Base-by-base conservation (phyloP, 2,888 invertebrate genomes). In the Amiota minor region DNA sequence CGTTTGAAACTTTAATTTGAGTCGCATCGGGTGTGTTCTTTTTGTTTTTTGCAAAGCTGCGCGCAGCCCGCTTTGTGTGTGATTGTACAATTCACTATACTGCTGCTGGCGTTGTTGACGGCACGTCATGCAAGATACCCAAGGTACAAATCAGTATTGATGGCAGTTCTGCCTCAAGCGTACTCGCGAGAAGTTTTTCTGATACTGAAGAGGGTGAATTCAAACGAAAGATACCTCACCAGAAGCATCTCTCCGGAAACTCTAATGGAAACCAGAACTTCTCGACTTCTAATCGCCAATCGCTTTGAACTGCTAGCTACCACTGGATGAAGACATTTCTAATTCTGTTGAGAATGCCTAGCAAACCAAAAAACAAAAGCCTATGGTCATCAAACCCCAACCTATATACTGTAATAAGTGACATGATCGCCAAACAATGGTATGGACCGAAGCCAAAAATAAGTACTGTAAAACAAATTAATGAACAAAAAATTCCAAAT, bases 201-300 rank as follows among this genome's bases (percentile, higher is more conserved):
- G 20, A 61, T 23, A 23, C 23, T 23, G 23, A 23, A 23, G 23
- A 3, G 3, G 23, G 23, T 23, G 47, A 50, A 14, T 10, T 69
- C 53, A 16, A 53, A 18, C 12, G 49, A 10, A 9, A 50, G 50
- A 50, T 50, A 50, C 50, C 50, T 50, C 50, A 50, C 6, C 50
- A 50, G 50, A 50, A 50, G 50, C 50, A 69, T 69, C 53, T 53
- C 18, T 4, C 50, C 50, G 50, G 50, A 50, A 50, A 1, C 50
- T n/a, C 50, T 50, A 50, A 50, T 1, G 50, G 4, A 50, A 65
- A 77, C 68, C 23, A 71, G 65, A 69, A 50, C 74, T 64, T 62
- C 70, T 56, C 72, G 71, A 69, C 68, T 50, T 50, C 50, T n/a
- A 11, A 11, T 4, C 1, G 50, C 50, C 6, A 50, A 50, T 50